These are phyloP conservation scores for Melangyna quadrimaculata DNA, from an alignment of 2,888 invertebrate species.

Conservation along the genomic window DNA sequence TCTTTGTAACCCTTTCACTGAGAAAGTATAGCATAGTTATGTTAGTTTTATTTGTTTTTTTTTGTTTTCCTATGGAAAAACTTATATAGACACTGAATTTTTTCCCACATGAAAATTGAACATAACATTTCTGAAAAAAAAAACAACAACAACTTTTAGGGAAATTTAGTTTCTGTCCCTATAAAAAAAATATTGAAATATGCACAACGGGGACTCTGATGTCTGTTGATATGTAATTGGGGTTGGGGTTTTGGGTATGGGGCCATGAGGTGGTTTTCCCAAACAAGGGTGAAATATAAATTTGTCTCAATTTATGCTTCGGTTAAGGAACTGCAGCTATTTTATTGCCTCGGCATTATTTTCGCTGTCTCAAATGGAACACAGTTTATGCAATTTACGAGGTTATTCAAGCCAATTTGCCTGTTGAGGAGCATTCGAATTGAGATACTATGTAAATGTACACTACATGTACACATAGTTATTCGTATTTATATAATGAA, in stretches of 20 bases:
- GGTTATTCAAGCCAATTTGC: conserved; percentile 50
- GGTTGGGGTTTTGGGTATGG: neutral
- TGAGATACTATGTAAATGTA: neutral
- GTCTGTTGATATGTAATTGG: neutral
- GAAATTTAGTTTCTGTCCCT: conserved; percentile 1
- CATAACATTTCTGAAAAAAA: conserved; percentile 21
- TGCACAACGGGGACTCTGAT: neutral
- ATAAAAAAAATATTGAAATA: neutral
- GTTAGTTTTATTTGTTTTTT: neutral
- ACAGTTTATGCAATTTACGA: conserved; percentile 33
- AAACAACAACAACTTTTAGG: neutral
- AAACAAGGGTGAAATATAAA: conserved; percentile 64
- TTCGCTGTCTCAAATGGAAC: conserved; percentile 22
- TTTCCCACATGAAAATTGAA: conserved; percentile 52
- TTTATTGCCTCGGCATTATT: conserved; percentile 57
- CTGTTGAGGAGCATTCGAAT: conserved; percentile 46
- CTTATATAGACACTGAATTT: conserved; percentile 18
- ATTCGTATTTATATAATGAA: neutral
- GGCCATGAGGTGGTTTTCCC: neutral
- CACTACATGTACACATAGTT: neutral
- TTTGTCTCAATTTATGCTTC: conserved; percentile 70
- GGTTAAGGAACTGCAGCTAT: conserved; percentile 68
- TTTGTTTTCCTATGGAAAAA: conserved; percentile 13
- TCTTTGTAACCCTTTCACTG: conserved; percentile 41
- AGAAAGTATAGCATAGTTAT: neutral